Percentiles rank a stretch among this genome's conserved stretches.
These are phyloP conservation scores for Platerodrilus igneus DNA, from an alignment of 2,888 invertebrate species.

Conservation along the genomic window DNA sequence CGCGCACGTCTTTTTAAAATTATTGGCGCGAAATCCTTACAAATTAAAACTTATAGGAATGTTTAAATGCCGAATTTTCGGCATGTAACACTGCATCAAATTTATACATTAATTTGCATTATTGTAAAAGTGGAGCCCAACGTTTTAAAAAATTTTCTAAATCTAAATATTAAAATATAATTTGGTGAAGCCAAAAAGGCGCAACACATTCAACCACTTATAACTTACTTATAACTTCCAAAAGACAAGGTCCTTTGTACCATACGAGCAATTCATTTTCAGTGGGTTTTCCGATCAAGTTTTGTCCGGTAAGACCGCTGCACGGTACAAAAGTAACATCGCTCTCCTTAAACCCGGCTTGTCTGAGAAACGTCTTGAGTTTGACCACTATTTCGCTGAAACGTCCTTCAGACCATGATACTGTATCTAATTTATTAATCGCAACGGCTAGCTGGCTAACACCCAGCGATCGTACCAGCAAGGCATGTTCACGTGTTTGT, in stretches of 20 bases:
- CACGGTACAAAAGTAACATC: conserved; percentile 90
- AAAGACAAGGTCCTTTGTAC: conserved; percentile 81
- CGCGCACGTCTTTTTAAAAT: no score
- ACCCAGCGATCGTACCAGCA: conserved; percentile 83
- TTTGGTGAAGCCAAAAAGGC: no score
- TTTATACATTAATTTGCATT: not conserved
- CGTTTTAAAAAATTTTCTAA: conserved; percentile 2
- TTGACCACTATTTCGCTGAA: conserved; percentile 86
- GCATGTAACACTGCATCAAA: no score
- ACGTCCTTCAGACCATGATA: conserved; percentile 85
- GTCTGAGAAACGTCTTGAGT: conserved; percentile 77
- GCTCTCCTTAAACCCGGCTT: conserved; percentile 84
- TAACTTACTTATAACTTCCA: conserved; percentile 73
- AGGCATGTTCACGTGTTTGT: conserved; percentile 95
- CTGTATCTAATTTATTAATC: conserved; percentile 96
- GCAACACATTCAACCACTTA: no score
- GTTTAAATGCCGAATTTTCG: no score
- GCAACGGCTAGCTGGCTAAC: conserved; percentile 92
- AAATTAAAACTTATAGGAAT: no score
- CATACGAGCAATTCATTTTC: conserved; percentile 62
- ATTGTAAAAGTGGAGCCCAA: not conserved
- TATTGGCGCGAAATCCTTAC: no score
- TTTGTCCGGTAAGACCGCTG: conserved; percentile 94
- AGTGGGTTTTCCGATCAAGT: conserved; percentile 67
- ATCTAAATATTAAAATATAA: conserved; percentile 1